Evolutionary conservation across 1,140 invertebrate species (phyloP), one percentile per base, ranked within the genome.

Genomic region (Calliphora vicina): DNA sequence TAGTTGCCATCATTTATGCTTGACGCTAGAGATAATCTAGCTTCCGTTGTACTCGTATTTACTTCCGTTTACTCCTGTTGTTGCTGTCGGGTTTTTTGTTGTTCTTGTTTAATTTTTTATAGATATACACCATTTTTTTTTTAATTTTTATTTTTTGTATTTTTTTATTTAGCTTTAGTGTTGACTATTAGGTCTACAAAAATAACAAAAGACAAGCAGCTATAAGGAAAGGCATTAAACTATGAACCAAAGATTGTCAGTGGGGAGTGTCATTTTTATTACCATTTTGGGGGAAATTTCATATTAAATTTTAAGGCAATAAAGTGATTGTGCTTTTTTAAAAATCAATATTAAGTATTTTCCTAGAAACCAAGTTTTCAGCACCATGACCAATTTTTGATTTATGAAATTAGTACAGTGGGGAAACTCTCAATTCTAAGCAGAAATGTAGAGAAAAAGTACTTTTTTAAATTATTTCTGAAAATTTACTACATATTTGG

Each of bases 1-100:
- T 76, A 76, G 27, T 76, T 42, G 73, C 73, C 35, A 76, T 76
- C 73, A 76, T 76, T 76, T 76, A 76, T 76, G 73, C 35, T 42
- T 76, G 73, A 76, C 73, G 29, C 73, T 76, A 42, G 17, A 76
- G 73, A 76, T 76, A 76, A 76, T 76, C 73, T 29, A 35, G 29
- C 73, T 76, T 76, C 73, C 29, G 29, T 76, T 76, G 29, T 42
- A 17, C 29, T 76, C 35, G 29, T 42, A n/a, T 42, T 43, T 76
- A 42, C 27, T 76, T 76, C 29, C 29, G 73, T n/a, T 42, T 76
- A 5, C 42, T 20, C 15, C 29, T 42, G 15, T 27, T 26, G 25
- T 73, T 27, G 12, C 4, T 73, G 8, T 35, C 25, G 25, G n/a
- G n/a, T n/a, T n/a, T n/a, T n/a, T 12, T 25, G 72, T 4, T 27